Base-by-base conservation (phyloP, 1,140 invertebrate genomes). In the Chelonus insularis region DNA sequence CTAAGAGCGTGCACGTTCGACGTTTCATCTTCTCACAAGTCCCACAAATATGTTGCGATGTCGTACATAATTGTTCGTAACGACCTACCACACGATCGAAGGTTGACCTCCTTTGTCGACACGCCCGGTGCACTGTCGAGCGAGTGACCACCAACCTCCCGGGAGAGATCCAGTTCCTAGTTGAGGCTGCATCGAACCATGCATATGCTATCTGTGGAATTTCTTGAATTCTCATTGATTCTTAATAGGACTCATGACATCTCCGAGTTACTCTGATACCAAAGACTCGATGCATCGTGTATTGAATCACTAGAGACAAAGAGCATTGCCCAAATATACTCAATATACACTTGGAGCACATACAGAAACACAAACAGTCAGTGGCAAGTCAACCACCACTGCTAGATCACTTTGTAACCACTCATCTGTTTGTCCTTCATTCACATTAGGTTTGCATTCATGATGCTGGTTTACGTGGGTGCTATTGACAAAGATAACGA, bases 41-140 rank as follows among this genome's bases (percentile, higher is more conserved):
- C 48, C 47, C 36, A 29, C 43, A 54, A 58, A 58, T 41, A 50
- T 58, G 29, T 48, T 32, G 41, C 32, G 12, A 60, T 60, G 50
- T 29, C 51, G 50, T 60, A 52, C 50, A 60, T 60, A 60, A 60
- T 52, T 54, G 58, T 18, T 60, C 34, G 58, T 60, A 52, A 60
- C 48, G 16, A 54, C 36, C 23, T 12, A 23, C 18, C 6, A 37
- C n/a, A 12, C 48, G 58, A 54, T 60, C 58, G 58, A 60, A 60
- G 58, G 50, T 54, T 60, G 58, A 60, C 58, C 58, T 60, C 58
- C 58, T 60, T 60, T 54, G 41, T 32, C 32, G 58, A 52, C 51
- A 60, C 58, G 45, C 43, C 57, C 50, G 21, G 5, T 25, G 18
- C 25, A 41, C 48, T 21, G 36, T 12, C 20, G 29, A 14, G 21